Percentiles rank a stretch among this genome's conserved stretches.
phyloP scores from a whole-genome alignment of 2,888 invertebrate species.

The Agriopis leucophaearia region DNA sequence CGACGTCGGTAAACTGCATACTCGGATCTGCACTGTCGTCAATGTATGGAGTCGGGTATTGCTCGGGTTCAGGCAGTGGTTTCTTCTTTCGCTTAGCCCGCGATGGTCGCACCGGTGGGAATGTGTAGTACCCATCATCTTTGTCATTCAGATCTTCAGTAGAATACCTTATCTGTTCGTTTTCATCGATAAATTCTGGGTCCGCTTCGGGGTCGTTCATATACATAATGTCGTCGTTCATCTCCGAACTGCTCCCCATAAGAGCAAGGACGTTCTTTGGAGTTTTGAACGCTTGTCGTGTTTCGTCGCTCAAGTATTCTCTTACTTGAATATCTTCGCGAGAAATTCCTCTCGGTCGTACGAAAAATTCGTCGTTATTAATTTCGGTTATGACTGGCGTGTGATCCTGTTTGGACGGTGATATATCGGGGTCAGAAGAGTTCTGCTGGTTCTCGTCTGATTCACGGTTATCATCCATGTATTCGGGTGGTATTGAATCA shows the following conservation, averaged over 20 bases:
- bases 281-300: conserved; percentile 91
- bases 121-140: conserved; percentile 84
- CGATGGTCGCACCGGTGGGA: conserved; percentile 86
- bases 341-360: conserved; percentile 93
- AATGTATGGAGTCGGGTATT: conserved; percentile 73
- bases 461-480: conserved; percentile 81
- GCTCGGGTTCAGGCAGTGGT: conserved; percentile 49
- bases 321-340: conserved; percentile 93
- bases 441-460: conserved; percentile 60
- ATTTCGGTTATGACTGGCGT: conserved; percentile 92
- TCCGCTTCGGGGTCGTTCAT: conserved; percentile 74
- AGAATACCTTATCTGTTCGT: conserved; percentile 70
- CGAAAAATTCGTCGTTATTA: conserved; percentile 94
- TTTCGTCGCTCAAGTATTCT: conserved; percentile 92
- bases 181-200: conserved; percentile 73
- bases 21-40: conserved; percentile 77
- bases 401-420: conserved; percentile 79
- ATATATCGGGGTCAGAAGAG: conserved; percentile 67
- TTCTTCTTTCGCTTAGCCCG: conserved; percentile 85
- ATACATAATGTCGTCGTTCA: conserved; percentile 70
- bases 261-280: conserved; percentile 89
- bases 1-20: conserved; percentile 80
- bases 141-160: conserved; percentile 78
- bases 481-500: conserved; percentile 86
- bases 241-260: conserved; percentile 79